Conservation (phyloP, 2,888 invertebrate genomes). For the Pristionchus arcanus region DNA sequence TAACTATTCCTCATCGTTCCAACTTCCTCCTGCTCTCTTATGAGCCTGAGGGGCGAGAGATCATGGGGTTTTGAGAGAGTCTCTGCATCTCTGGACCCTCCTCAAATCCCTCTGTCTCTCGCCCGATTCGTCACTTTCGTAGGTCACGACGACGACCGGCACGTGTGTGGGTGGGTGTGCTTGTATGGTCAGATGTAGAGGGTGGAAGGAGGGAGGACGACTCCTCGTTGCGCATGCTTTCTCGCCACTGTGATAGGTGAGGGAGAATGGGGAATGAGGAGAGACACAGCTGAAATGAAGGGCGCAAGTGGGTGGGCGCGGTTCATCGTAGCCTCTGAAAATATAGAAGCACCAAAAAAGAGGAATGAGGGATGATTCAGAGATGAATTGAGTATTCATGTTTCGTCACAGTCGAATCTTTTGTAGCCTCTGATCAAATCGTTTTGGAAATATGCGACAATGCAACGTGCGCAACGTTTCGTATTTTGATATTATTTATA, state of each 20-base stretch:
- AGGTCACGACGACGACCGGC: constrained; percentile 1
- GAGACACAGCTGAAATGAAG: neutral
- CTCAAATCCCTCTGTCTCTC: neutral
- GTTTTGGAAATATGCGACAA: too few relatives aligned
- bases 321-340: too few relatives aligned
- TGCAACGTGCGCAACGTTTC: neutral
- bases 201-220: neutral
- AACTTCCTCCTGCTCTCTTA: neutral
- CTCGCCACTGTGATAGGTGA: neutral
- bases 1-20: neutral
- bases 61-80: neutral
- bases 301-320: too few relatives aligned
- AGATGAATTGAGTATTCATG: too few relatives aligned
- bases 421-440: too few relatives aligned
- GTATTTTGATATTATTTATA: neutral
- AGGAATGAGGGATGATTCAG: too few relatives aligned
- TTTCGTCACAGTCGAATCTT: too few relatives aligned
- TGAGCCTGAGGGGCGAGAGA: neutral
- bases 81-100: neutral
- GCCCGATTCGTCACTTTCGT: neutral
- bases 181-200: neutral
- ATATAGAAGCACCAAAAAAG: too few relatives aligned
- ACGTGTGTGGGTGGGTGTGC: neutral
- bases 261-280: neutral
- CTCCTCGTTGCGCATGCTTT: neutral